Conservation (phyloP, 2,113 vertebrate species). For the Actenoides hombroni region DNA sequence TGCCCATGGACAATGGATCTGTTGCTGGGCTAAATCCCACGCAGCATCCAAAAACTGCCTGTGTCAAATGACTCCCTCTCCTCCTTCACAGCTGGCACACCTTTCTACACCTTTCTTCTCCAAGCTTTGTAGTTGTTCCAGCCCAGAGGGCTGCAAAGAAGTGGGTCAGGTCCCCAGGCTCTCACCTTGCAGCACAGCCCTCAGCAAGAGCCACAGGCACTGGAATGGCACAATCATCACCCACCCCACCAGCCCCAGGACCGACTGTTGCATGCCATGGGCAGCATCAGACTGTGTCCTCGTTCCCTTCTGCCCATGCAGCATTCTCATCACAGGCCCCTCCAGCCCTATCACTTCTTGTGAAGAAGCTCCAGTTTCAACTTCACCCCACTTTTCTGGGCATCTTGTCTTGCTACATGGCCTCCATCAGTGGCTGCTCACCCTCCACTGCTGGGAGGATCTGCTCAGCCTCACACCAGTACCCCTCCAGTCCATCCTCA, state of each 20-base stretch:
- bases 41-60: background rate
- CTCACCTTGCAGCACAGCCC: background rate
- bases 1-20: background rate
- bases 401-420: background rate
- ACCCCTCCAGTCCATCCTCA: background rate
- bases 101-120: background rate
- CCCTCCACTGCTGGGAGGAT: fast-evolving
- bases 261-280: fast-evolving
- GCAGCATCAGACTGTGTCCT: background rate
- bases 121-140: background rate
- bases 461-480: background rate
- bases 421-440: background rate
- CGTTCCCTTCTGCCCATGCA: fast-evolving
- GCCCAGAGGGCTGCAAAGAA: background rate
- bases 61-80: background rate
- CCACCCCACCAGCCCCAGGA: background rate
- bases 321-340: background rate
- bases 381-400: background rate
- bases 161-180: background rate
- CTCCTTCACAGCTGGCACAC: background rate
- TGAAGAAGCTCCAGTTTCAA: background rate
- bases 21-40: background rate
- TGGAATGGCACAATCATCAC: fast-evolving
- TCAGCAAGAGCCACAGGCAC: background rate
- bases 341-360: background rate